These are phyloP conservation scores for Candidula unifasciata DNA, from an alignment of 2,888 invertebrate genomes.

Conservation along the genomic window DNA sequence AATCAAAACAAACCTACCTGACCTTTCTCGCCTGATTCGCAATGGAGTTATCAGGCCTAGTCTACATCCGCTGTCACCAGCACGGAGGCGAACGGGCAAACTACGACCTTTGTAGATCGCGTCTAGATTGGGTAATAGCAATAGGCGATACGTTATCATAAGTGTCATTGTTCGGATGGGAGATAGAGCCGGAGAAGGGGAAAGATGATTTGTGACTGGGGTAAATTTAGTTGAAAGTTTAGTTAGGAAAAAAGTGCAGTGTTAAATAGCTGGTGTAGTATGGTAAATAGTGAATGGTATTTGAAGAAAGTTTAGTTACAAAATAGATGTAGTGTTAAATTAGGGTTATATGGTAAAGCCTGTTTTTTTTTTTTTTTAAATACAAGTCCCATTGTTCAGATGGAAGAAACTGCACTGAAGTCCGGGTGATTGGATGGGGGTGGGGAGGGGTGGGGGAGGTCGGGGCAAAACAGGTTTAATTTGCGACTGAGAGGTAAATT, in stretches of 20 bases:
- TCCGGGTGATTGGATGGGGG: too few relatives aligned
- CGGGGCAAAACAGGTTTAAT: too few relatives aligned
- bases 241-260: background rate
- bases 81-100: background rate
- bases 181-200: background rate
- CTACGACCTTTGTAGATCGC: slow-evolving; percentile 1
- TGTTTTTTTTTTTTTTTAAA: too few relatives aligned
- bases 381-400: too few relatives aligned
- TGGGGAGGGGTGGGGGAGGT: too few relatives aligned
- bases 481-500: too few relatives aligned
- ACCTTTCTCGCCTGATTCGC: background rate
- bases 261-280: too few relatives aligned
- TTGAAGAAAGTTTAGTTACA: too few relatives aligned
- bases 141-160: background rate
- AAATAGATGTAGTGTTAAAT: too few relatives aligned
- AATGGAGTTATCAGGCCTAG: slow-evolving; percentile 3
- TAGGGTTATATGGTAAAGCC: too few relatives aligned
- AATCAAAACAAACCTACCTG: slow-evolving; percentile 27
- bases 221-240: background rate
- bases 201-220: background rate
- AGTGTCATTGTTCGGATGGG: background rate
- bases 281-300: too few relatives aligned
- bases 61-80: background rate
- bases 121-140: slow-evolving; percentile 31
- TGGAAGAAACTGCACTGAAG: too few relatives aligned